A percentile compares a stretch with the other conserved stretches of the same genome.
Evolutionary conservation across 2,888 invertebrate genomes (phyloP).

Genomic region (Ornithoptera priamus): DNA sequence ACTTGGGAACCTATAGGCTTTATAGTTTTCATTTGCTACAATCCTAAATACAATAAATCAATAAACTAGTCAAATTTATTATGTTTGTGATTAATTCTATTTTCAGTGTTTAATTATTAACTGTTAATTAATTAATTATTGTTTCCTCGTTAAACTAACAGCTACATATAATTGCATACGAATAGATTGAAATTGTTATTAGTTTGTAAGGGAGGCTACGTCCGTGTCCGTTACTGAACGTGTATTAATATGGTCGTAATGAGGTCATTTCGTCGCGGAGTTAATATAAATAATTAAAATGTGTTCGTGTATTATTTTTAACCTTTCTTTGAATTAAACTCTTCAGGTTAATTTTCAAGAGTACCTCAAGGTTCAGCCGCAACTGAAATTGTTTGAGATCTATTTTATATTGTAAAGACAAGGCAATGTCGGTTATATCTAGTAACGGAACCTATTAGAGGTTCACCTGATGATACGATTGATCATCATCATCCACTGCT

Average conservation of each 20-base stretch:
- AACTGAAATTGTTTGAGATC: too few relatives aligned
- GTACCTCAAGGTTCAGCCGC: too few relatives aligned
- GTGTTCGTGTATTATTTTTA: constrained; percentile 5
- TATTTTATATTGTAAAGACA: too few relatives aligned
- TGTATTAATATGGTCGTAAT: constrained; percentile 21
- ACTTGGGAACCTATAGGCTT: too few relatives aligned
- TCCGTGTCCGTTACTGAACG: neutral
- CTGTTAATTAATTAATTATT: constrained; percentile 18
- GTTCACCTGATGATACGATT: too few relatives aligned
- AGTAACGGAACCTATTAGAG: too few relatives aligned
- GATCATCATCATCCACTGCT: too few relatives aligned
- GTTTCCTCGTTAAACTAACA: constrained; percentile 25
- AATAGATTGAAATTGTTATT: constrained; percentile 1
- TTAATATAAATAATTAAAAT: constrained; percentile 25
- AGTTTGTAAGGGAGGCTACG: neutral
- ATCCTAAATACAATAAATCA: neutral
- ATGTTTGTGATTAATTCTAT: constrained; percentile 36
- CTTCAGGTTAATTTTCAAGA: too few relatives aligned
- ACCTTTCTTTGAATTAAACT: too few relatives aligned
- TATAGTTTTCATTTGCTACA: too few relatives aligned
- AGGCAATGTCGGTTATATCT: too few relatives aligned
- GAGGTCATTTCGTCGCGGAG: constrained; percentile 24
- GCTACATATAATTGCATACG: neutral
- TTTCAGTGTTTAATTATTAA: constrained; percentile 24
- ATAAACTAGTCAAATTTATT: constrained; percentile 35